Evolutionary conservation across 2,797 vertebrate species (phyloP).

Genomic region (Thripadectes ignobilis): DNA sequence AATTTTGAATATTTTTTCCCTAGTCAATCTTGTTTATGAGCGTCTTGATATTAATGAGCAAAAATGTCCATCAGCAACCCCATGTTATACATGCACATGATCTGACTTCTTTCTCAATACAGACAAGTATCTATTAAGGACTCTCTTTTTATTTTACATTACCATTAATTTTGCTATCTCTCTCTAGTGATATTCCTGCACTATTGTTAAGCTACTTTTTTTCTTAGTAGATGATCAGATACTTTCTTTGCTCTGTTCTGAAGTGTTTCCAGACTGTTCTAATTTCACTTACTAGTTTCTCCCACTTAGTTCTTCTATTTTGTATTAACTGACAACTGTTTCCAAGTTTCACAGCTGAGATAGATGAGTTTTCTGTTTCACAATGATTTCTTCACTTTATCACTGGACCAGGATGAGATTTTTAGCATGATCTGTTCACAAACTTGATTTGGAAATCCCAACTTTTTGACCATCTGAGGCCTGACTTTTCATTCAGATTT

Average conservation of each 20-base stretch:
- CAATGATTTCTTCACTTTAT: neutral
- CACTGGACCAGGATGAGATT: neutral
- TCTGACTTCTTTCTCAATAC: neutral
- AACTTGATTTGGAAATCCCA: neutral
- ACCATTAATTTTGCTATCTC: neutral
- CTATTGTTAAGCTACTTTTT: neutral
- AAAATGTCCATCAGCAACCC: neutral
- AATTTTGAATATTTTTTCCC: neutral
- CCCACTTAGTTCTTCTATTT: neutral
- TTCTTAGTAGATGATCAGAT: neutral
- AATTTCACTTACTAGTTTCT: neutral
- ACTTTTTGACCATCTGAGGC: neutral
- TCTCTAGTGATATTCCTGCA: neutral
- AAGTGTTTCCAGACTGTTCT: neutral
- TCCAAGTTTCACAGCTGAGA: neutral
- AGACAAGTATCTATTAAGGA: neutral
- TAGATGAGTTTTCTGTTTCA: neutral
- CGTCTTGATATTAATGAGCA: neutral
- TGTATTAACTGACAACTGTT: neutral
- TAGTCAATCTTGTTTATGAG: neutral
- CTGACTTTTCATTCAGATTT: neutral
- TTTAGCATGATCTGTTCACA: neutral
- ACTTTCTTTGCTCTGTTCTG: neutral
- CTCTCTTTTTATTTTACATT: neutral
- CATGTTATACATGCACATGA: fast-evolving